These are phyloP conservation scores for Gonioctena quinquepunctata DNA, from an alignment of 1,140 invertebrate species.

Conservation along the genomic window DNA sequence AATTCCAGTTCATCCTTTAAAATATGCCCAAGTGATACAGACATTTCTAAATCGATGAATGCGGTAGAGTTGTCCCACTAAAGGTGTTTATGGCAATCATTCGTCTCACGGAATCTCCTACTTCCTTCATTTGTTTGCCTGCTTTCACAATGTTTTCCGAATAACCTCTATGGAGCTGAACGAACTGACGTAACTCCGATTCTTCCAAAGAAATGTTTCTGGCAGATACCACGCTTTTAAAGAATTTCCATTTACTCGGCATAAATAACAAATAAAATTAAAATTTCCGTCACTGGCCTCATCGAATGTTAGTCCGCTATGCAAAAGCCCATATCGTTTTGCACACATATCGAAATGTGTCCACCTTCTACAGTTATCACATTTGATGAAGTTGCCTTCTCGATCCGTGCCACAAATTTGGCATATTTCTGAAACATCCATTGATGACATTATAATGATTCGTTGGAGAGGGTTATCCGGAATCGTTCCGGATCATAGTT, in stretches of 20 bases:
- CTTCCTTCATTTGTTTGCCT: no score
- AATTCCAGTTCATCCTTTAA: no score
- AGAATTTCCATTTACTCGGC: not conserved
- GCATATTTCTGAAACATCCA: not conserved
- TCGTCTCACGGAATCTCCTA: no score
- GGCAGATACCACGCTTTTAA: not conserved
- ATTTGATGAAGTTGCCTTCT: not conserved
- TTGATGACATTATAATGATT: not conserved
- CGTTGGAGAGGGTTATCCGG: not conserved
- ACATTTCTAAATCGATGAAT: no score
- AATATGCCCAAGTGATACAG: no score
- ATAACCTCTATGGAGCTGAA: no score
- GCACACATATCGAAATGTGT: not conserved
- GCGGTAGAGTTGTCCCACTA: no score
- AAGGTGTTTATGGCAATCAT: no score
- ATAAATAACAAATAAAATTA: not conserved
- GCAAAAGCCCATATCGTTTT: not conserved
- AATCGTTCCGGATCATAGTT: not conserved
- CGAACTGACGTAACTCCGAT: not conserved
- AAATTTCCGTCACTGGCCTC: not conserved
- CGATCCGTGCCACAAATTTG: not conserved
- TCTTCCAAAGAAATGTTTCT: not conserved
- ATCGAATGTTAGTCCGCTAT: not conserved
- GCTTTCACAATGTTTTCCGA: no score
- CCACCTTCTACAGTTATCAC: not conserved